Conservation (phyloP, 2,888 invertebrate genomes). For the Ochropleura plecta region DNA sequence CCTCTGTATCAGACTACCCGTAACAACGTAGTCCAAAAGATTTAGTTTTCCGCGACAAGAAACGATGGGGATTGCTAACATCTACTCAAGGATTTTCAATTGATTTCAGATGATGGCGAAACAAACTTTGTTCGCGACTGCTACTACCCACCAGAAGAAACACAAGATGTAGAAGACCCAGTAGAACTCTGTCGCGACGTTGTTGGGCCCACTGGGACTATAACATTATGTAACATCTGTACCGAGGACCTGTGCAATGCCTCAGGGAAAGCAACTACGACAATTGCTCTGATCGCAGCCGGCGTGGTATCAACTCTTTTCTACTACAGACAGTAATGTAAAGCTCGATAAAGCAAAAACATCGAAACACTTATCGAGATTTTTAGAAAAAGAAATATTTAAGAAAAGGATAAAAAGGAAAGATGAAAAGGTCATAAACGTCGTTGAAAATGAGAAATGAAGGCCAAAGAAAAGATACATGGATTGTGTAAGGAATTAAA, state of each 20-base stretch:
- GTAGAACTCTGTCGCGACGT: slow-evolving; percentile 68
- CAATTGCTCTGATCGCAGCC: slow-evolving; percentile 56
- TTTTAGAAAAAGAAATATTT: background rate
- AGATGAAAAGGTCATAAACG: background rate
- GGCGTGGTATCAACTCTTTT: slow-evolving; percentile 23
- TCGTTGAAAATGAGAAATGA: background rate
- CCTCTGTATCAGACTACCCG: too few relatives aligned
- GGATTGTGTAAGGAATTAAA: too few relatives aligned
- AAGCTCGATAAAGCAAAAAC: background rate
- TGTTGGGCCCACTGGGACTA: slow-evolving; percentile 62
- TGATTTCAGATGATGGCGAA: slow-evolving; percentile 74
- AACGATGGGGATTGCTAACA: background rate
- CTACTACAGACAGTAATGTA: slow-evolving; percentile 1
- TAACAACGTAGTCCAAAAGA: too few relatives aligned
- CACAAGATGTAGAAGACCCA: slow-evolving; percentile 48
- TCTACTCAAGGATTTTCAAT: slow-evolving; percentile 1
- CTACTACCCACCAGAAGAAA: slow-evolving; percentile 63
- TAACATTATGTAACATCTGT: slow-evolving; percentile 74
- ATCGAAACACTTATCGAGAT: background rate
- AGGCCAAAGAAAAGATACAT: too few relatives aligned
- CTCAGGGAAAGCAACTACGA: slow-evolving; percentile 62
- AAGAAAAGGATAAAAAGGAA: background rate
- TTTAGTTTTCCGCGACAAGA: background rate
- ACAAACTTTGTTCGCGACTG: slow-evolving; percentile 75
- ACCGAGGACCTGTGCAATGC: slow-evolving; percentile 77